These are phyloP conservation scores for Drosophila bocki DNA, from an alignment of 1,140 invertebrate genomes.

Conservation along the genomic window DNA sequence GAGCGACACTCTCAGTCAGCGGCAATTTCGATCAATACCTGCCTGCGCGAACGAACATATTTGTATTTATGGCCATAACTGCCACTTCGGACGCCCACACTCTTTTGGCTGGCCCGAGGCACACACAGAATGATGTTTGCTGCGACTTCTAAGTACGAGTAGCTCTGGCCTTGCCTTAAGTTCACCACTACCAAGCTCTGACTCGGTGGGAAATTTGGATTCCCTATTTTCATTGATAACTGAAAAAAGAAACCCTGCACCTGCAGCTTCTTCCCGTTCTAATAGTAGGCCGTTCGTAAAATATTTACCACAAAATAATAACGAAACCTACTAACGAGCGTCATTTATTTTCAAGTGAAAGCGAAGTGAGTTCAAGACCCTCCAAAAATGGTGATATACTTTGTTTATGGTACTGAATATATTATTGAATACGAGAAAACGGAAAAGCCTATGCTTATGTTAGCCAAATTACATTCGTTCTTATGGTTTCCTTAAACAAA, in stretches of 20 bases:
- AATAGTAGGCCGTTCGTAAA: neutral
- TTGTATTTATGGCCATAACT: constrained; percentile 83
- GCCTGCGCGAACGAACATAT: constrained; percentile 75
- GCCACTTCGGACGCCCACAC: constrained; percentile 76
- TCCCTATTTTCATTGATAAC: neutral
- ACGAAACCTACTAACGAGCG: too few relatives aligned
- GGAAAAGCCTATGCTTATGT: neutral
- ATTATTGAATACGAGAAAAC: too few relatives aligned
- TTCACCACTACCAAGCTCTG: neutral
- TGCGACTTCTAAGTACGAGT: constrained; percentile 31
- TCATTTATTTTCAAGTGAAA: neutral
- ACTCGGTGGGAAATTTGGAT: neutral
- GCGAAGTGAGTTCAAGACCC: neutral
- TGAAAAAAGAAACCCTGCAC: neutral
- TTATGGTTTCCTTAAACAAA: too few relatives aligned
- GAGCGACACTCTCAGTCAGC: constrained; percentile 53
- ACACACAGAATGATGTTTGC: constrained; percentile 30
- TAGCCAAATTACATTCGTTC: too few relatives aligned
- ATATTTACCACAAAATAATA: neutral
- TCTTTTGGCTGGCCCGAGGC: constrained; percentile 26
- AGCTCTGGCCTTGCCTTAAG: constrained; percentile 22
- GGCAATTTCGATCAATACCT: constrained; percentile 68
- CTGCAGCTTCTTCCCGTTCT: neutral
- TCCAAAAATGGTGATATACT: neutral
- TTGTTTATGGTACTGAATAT: too few relatives aligned